These are phyloP conservation scores for Anastrepha obliqua DNA, from an alignment of 1,140 invertebrate genomes.

Conservation along the genomic window DNA sequence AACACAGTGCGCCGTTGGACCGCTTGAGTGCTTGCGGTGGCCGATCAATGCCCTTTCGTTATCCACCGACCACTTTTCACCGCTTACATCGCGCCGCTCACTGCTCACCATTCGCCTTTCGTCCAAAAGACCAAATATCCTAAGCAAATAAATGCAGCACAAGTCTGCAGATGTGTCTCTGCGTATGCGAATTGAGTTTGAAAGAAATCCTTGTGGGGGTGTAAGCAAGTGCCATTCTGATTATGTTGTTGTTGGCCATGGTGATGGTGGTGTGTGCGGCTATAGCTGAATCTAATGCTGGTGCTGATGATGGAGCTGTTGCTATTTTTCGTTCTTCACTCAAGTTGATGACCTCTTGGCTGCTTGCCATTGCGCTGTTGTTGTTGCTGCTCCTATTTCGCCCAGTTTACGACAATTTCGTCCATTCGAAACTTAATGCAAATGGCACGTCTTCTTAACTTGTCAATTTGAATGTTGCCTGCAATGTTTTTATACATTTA, in stretches of 20 bases:
- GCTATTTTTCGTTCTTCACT: constrained; percentile 36
- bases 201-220: constrained; percentile 25
- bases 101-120: neutral
- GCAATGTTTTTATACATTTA: constrained; percentile 33
- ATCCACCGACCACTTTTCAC: neutral
- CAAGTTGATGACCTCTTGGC: constrained; percentile 44
- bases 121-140: constrained; percentile 6
- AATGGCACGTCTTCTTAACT: constrained; percentile 54
- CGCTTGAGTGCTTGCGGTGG: neutral
- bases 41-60: neutral
- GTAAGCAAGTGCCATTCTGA: neutral
- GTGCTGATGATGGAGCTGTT: neutral
- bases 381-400: neutral
- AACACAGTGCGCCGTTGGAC: neutral
- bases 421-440: constrained; percentile 51
- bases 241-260: neutral
- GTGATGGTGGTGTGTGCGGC: neutral
- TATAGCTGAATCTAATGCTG: neutral
- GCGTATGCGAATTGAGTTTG: constrained; percentile 26
- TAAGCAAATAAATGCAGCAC: constrained; percentile 48
- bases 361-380: neutral
- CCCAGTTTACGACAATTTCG: constrained; percentile 26
- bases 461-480: constrained; percentile 46
- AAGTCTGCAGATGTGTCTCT: constrained; percentile 49
- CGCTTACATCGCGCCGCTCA: neutral